These are phyloP conservation scores for Bradynema listronoti DNA, from an alignment of 1,140 invertebrate species.

Conservation along the genomic window DNA sequence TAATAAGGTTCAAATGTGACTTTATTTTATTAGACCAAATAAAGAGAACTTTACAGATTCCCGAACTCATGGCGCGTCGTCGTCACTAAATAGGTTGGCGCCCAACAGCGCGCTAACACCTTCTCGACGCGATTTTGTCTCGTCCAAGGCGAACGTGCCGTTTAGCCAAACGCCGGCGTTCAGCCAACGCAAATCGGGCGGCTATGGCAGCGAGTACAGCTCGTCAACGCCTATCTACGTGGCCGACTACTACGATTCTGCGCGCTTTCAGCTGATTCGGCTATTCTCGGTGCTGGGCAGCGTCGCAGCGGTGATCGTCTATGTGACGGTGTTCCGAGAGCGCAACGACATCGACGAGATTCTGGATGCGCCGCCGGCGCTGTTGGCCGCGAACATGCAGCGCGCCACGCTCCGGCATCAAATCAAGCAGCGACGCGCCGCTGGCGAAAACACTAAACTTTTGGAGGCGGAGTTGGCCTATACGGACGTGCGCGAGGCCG, in stretches of 20 bases:
- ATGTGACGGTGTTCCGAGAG: slow-evolving; percentile 40
- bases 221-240: slow-evolving; percentile 14
- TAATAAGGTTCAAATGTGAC: too few species aligned
- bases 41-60: too few species aligned
- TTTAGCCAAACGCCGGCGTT: too few species aligned
- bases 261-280: slow-evolving; percentile 34
- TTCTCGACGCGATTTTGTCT: too few species aligned
- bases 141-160: too few species aligned
- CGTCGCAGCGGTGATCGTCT: slow-evolving; percentile 11
- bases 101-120: too few species aligned
- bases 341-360: slow-evolving; percentile 41
- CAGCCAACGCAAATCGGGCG: too few species aligned
- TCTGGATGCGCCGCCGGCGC: slow-evolving; percentile 39
- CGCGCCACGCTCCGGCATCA: slow-evolving; percentile 38
- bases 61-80: too few species aligned
- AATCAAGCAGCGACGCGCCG: slow-evolving; percentile 34
- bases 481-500: slow-evolving; percentile 49
- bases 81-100: too few species aligned
- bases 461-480: slow-evolving; percentile 48
- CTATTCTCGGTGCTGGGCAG: slow-evolving; percentile 13
- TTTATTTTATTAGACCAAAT: too few species aligned
- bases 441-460: slow-evolving; percentile 35
- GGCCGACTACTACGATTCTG: slow-evolving; percentile 45
- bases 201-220: slow-evolving; percentile 13
- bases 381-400: slow-evolving; percentile 42